phyloP scores from a whole-genome alignment of 2,113 vertebrate species.

The Protobothrops mucrosquamatus region DNA sequence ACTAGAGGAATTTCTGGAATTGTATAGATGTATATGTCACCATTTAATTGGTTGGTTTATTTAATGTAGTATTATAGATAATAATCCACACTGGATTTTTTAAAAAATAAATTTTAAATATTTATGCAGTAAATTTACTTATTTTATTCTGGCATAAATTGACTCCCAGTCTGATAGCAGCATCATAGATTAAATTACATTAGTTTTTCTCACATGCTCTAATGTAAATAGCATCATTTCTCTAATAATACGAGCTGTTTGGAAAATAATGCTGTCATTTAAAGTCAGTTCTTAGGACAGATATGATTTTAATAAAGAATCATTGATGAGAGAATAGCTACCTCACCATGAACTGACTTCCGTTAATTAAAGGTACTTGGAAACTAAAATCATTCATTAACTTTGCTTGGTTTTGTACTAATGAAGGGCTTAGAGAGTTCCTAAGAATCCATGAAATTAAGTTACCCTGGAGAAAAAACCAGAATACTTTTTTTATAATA shows the following conservation, averaged over 20 bases:
- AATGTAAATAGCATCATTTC: slow-evolving; percentile 59
- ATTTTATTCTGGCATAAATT: slow-evolving; percentile 54
- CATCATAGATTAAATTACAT: slow-evolving; percentile 72
- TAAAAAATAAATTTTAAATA: neutral
- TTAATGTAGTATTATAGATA: slow-evolving; percentile 1
- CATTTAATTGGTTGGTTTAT: too few relatives aligned
- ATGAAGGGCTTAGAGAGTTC: slow-evolving; percentile 48
- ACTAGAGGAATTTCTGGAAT: slow-evolving; percentile 10
- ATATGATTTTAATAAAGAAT: slow-evolving; percentile 66
- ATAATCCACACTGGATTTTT: neutral
- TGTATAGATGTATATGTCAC: neutral
- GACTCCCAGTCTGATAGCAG: slow-evolving; percentile 34
- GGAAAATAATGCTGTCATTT: slow-evolving; percentile 69
- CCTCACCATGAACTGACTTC: slow-evolving; percentile 46
- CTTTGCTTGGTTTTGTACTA: slow-evolving; percentile 54
- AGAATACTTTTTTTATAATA: neutral
- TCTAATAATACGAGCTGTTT: slow-evolving; percentile 67
- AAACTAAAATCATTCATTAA: slow-evolving; percentile 71
- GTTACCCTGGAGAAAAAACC: slow-evolving; percentile 37
- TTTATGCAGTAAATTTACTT: slow-evolving; percentile 33
- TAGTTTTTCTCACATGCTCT: slow-evolving; percentile 66
- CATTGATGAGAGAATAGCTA: slow-evolving; percentile 65
- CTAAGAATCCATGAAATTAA: slow-evolving; percentile 56
- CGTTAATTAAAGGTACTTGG: slow-evolving; percentile 72
- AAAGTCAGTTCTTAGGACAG: slow-evolving; percentile 63